Percentiles rank a stretch among this genome's conserved stretches.
These are phyloP conservation scores for Aphis gossypii DNA, from an alignment of 1,140 invertebrate species.

Conservation along the genomic window DNA sequence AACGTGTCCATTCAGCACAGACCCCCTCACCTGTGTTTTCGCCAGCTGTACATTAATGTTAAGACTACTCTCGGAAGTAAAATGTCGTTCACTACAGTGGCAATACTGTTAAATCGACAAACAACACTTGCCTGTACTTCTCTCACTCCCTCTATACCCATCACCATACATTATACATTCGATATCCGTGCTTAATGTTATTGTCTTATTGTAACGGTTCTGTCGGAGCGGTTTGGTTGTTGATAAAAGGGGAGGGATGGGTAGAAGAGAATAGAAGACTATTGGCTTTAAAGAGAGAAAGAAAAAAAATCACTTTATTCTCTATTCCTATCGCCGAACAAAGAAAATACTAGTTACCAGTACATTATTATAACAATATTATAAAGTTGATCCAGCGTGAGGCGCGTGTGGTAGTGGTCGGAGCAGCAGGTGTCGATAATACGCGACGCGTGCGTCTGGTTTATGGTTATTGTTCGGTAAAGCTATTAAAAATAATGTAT, in stretches of 20 bases:
- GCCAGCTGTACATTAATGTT: neutral
- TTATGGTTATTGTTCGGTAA: neutral
- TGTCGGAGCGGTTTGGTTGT: neutral
- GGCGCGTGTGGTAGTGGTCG: neutral
- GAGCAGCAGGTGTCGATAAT: neutral
- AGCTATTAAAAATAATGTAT: neutral
- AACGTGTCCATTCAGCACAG: conserved; percentile 44
- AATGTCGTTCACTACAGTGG: conserved; percentile 42
- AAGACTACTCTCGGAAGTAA: conserved; percentile 32
- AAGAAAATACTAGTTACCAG: conserved; percentile 31
- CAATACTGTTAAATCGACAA: conserved; percentile 51
- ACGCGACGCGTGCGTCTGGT: neutral
- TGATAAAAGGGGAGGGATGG: neutral
- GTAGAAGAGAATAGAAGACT: neutral
- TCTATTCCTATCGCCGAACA: neutral
- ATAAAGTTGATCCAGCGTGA: neutral
- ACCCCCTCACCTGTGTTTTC: neutral
- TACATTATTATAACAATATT: neutral
- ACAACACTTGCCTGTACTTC: neutral
- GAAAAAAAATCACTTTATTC: neutral
- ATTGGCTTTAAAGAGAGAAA: neutral
- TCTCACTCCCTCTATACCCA: neutral
- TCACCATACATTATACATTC: neutral
- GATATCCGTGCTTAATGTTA: conserved; percentile 30
- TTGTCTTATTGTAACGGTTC: conserved; percentile 37